These are phyloP conservation scores for Ceraclea dissimilis DNA, from an alignment of 2,888 invertebrate genomes.

Conservation along the genomic window DNA sequence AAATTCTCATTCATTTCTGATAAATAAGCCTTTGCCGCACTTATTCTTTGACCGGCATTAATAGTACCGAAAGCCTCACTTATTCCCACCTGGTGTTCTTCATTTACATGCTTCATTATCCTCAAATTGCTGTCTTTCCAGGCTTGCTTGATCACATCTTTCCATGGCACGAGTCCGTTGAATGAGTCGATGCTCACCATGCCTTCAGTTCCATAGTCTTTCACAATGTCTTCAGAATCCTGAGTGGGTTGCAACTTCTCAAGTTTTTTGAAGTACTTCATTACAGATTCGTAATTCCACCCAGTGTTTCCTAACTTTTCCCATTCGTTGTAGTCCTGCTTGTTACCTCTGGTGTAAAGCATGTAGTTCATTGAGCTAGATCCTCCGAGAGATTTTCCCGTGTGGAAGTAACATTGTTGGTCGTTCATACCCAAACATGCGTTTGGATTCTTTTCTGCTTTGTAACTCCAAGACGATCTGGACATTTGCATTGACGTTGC, in stretches of 20 bases:
- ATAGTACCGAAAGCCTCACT: constrained; percentile 39
- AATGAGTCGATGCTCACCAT: constrained; percentile 67
- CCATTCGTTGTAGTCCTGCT: constrained; percentile 82
- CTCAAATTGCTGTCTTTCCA: constrained; percentile 59
- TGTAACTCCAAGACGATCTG: constrained; percentile 68
- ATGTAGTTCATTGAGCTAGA: constrained; percentile 82
- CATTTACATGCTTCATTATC: constrained; percentile 35
- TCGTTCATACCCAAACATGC: constrained; percentile 64
- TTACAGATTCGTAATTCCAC: constrained; percentile 69
- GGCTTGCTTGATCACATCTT: constrained; percentile 60
- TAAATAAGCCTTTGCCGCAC: constrained; percentile 49
- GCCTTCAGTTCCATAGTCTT: constrained; percentile 37
- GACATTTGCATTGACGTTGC: constrained; percentile 31
- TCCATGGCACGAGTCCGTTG: constrained; percentile 60
- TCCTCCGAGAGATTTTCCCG: constrained; percentile 74
- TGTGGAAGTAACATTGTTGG: constrained; percentile 62
- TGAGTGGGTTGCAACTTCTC: constrained; percentile 59
- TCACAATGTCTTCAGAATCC: constrained; percentile 13
- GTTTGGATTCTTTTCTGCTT: constrained; percentile 60
- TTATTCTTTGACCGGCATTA: constrained; percentile 41
- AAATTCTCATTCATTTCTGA: constrained; percentile 29
- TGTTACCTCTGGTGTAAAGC: constrained; percentile 80
- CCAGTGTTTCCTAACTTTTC: constrained; percentile 61
- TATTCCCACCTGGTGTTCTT: constrained; percentile 42
- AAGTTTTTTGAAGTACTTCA: constrained; percentile 72